Conservation (phyloP, 2,113 vertebrate genomes). For the Cricetomys ansorgei region DNA sequence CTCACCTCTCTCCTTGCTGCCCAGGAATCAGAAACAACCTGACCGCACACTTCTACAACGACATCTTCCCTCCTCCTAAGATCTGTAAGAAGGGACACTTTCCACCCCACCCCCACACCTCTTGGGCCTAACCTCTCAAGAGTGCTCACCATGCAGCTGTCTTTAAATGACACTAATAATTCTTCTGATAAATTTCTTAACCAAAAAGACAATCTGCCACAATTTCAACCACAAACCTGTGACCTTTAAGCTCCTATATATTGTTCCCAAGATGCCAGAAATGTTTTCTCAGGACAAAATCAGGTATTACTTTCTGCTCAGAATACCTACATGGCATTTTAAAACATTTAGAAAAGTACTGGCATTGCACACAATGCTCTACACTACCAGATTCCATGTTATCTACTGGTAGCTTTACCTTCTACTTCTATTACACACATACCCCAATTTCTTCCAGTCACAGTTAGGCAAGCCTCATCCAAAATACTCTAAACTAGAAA, state of each 20-base stretch:
- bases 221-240: neutral
- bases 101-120: neutral
- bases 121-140: neutral
- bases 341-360: neutral
- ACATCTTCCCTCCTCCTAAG: neutral
- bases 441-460: neutral
- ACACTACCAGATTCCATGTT: neutral
- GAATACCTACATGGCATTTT: neutral
- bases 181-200: neutral
- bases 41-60: neutral
- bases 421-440: neutral
- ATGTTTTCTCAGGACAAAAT: slow-evolving; percentile 16
- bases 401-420: neutral
- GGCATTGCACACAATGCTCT: neutral
- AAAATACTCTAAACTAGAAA: too few species aligned
- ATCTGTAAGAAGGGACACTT: neutral
- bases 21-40: neutral
- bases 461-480: neutral
- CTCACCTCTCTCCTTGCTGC: neutral
- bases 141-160: neutral
- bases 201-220: neutral
- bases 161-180: neutral
- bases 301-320: neutral
- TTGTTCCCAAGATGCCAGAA: neutral
- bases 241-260: neutral